Percentiles rank a stretch among this genome's conserved stretches.
Conservation (phyloP, 30 jellyfish, hydroid and myxozoan genomes). For the Hydractinia echinata region DNA sequence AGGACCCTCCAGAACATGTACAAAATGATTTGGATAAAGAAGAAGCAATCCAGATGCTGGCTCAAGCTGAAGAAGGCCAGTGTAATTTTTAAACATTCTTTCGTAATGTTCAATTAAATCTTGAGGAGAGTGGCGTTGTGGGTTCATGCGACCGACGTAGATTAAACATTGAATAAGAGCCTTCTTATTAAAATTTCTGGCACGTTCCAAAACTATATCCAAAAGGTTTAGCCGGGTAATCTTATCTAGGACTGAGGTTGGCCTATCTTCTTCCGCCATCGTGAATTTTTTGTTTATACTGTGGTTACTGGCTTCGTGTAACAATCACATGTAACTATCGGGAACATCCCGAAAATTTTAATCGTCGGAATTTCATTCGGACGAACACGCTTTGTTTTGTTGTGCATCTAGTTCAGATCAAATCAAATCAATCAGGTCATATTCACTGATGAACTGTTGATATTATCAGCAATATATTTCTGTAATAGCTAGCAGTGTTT, state of each 20-base stretch:
- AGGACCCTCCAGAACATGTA: slow-evolving; percentile 58
- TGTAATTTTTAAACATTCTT: slow-evolving; percentile 37
- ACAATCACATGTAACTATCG: background rate
- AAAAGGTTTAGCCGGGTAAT: slow-evolving; percentile 47
- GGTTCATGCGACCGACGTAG: slow-evolving; percentile 53
- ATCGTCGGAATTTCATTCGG: no score
- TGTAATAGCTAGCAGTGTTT: no score
- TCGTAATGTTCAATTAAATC: slow-evolving; percentile 51
- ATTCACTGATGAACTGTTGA: no score
- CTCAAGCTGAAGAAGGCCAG: slow-evolving; percentile 47
- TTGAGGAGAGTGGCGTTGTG: slow-evolving; percentile 27
- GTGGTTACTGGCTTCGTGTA: slow-evolving; percentile 23
- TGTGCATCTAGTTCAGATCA: no score
- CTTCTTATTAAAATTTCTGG: slow-evolving; percentile 51
- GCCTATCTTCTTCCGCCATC: slow-evolving; percentile 21
- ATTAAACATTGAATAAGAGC: slow-evolving; percentile 64
- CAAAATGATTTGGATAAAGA: slow-evolving; percentile 63
- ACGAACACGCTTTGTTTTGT: no score
- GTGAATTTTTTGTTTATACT: background rate
- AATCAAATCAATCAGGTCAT: no score
- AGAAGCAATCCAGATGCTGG: slow-evolving; percentile 64
- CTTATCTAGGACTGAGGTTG: slow-evolving; percentile 39
- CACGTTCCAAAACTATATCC: slow-evolving; percentile 45
- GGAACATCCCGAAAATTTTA: no score
- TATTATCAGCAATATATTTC: no score